Conservation (phyloP, 2,797 vertebrate genomes). For the Crax fasciolata region DNA sequence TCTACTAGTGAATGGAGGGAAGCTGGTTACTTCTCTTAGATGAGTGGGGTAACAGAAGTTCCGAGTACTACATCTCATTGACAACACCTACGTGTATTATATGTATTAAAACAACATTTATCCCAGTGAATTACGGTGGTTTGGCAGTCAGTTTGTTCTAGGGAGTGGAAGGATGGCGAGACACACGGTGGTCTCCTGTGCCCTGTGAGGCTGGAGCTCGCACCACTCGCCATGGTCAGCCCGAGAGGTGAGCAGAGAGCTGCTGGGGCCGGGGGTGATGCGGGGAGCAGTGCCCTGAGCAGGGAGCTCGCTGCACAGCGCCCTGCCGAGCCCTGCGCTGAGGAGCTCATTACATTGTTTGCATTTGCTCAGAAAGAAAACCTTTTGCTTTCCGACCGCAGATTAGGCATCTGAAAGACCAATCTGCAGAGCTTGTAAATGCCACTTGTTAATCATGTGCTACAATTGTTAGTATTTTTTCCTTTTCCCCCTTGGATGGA, state of each 20-base stretch:
- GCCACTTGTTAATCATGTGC: slow-evolving; percentile 62
- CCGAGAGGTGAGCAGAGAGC: slow-evolving; percentile 1
- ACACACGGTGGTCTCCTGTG: slow-evolving; percentile 38
- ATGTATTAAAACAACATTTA: neutral
- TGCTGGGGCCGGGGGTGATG: neutral
- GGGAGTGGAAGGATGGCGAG: neutral
- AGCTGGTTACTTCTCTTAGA: neutral
- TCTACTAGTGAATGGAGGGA: neutral
- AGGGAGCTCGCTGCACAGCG: neutral
- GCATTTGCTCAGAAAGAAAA: slow-evolving; percentile 43
- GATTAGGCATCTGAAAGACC: slow-evolving; percentile 63
- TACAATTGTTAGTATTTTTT: slow-evolving; percentile 23
- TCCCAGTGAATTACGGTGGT: neutral
- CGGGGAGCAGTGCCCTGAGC: neutral
- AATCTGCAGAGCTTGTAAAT: slow-evolving; percentile 62
- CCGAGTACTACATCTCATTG: neutral
- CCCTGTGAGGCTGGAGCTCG: neutral
- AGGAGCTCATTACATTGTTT: slow-evolving; percentile 24
- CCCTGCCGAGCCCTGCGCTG: neutral
- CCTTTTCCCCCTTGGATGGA: neutral
- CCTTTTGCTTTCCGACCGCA: neutral
- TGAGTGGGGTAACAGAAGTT: neutral
- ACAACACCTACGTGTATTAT: neutral
- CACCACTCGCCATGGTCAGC: neutral
- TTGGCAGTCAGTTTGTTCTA: neutral